A percentile compares a stretch with the other conserved stretches of the same genome.
Evolutionary conservation across 2,113 vertebrate genomes (phyloP).

Genomic region (Peromyscus californicus): DNA sequence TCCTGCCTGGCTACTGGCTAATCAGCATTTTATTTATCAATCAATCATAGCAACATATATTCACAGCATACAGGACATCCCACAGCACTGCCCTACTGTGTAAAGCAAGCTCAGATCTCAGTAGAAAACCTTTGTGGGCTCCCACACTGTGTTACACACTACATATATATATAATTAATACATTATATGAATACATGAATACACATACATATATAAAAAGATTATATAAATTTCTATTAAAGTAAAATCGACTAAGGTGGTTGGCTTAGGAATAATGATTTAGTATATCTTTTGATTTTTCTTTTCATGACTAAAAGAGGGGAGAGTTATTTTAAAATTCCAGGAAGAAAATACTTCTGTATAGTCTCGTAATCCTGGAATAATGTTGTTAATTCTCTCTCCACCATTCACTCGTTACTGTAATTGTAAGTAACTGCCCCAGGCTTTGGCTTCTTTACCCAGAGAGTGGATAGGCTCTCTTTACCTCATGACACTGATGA

Average conservation of each 20-base stretch:
- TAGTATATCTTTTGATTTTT: conserved; percentile 51
- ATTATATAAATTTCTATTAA: background rate
- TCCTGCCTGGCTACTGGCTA: too few species aligned
- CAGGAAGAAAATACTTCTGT: background rate
- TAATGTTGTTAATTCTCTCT: background rate
- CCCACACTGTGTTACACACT: background rate
- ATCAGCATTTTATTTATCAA: too few species aligned
- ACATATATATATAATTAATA: background rate
- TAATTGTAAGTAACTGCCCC: background rate
- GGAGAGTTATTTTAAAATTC: conserved; percentile 18
- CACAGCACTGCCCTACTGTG: too few species aligned
- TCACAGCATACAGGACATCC: too few species aligned
- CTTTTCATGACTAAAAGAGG: conserved; percentile 47
- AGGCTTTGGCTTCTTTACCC: background rate
- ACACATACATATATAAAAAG: background rate
- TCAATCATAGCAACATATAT: too few species aligned
- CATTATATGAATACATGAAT: too few species aligned
- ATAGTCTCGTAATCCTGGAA: background rate
- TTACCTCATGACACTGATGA: background rate
- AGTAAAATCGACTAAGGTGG: background rate
- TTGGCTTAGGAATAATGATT: conserved; percentile 44
- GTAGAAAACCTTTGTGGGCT: too few species aligned
- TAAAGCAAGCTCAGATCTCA: too few species aligned
- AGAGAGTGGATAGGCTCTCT: background rate
- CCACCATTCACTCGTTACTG: background rate